Conservation (phyloP, 2,888 invertebrate genomes). For the Poecilobothrus nobilitatus region DNA sequence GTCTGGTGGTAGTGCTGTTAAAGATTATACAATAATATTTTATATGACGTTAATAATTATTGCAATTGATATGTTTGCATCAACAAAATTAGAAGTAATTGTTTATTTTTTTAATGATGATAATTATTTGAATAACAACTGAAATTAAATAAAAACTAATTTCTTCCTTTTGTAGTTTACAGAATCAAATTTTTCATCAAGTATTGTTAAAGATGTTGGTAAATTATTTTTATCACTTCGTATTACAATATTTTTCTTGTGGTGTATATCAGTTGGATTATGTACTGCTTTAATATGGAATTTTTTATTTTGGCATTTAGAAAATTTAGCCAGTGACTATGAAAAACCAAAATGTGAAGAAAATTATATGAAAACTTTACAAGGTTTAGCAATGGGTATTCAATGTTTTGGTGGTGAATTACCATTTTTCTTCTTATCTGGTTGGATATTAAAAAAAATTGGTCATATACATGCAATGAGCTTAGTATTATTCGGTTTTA, state of each 20-base stretch:
- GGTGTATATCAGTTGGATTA: conserved; percentile 74
- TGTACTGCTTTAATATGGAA: conserved; percentile 81
- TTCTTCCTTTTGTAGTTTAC: conserved; percentile 47
- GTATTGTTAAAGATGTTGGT: conserved; percentile 60
- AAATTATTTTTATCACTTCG: conserved; percentile 56
- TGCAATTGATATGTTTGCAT: conserved; percentile 56
- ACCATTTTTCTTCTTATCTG: conserved; percentile 79
- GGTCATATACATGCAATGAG: conserved; percentile 80
- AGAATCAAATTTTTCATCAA: conserved; percentile 56
- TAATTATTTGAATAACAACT: not conserved
- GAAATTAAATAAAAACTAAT: conserved; percentile 5
- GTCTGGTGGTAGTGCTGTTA: conserved; percentile 54
- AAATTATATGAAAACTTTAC: conserved; percentile 60
- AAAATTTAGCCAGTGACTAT: conserved; percentile 53
- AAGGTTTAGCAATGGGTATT: conserved; percentile 64
- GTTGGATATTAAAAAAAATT: conserved; percentile 63
- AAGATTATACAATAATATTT: conserved; percentile 75
- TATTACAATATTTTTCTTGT: conserved; percentile 65
- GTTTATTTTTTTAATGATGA: conserved; percentile 9
- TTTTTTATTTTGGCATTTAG: conserved; percentile 77
- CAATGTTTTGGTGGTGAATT: conserved; percentile 79
- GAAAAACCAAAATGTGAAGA: conserved; percentile 41
- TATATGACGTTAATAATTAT: conserved; percentile 61
- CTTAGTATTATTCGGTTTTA: conserved; percentile 69
- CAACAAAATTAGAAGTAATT: conserved; percentile 55